Evolutionary conservation across 2,113 vertebrate genomes (phyloP).

Genomic region (Callorhinus ursinus): DNA sequence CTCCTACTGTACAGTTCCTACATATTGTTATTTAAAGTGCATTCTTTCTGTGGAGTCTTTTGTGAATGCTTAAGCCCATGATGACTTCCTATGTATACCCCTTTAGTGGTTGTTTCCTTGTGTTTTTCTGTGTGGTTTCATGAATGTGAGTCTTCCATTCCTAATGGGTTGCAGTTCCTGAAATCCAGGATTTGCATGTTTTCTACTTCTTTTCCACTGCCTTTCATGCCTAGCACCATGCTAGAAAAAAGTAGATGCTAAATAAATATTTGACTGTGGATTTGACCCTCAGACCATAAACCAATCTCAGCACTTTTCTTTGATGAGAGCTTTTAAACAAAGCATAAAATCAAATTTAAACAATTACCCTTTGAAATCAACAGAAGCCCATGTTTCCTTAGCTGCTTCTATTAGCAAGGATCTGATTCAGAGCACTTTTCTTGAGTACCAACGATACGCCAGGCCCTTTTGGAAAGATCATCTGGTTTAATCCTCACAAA

Average conservation of each 20-base stretch:
- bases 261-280: neutral
- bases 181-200: neutral
- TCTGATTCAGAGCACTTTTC: neutral
- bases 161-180: no score
- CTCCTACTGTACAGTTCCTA: neutral
- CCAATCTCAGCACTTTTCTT: neutral
- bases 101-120: neutral
- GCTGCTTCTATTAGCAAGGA: neutral
- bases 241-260: neutral
- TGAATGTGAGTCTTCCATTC: neutral
- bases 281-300: neutral
- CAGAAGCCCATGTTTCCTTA: neutral
- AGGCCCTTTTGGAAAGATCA: neutral
- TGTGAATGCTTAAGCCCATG: no score
- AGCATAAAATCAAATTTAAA: neutral
- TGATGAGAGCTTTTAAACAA: neutral
- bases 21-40: neutral
- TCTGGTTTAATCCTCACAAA: neutral
- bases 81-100: neutral
- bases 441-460: neutral
- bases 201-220: neutral
- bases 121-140: neutral
- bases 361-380: neutral
- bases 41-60: no score
- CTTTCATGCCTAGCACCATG: neutral